Evolutionary conservation across 64 coral and sea anemone genomes (phyloP), one percentile per base, ranked within the genome.

Genomic region (Porites australiensis): DNA sequence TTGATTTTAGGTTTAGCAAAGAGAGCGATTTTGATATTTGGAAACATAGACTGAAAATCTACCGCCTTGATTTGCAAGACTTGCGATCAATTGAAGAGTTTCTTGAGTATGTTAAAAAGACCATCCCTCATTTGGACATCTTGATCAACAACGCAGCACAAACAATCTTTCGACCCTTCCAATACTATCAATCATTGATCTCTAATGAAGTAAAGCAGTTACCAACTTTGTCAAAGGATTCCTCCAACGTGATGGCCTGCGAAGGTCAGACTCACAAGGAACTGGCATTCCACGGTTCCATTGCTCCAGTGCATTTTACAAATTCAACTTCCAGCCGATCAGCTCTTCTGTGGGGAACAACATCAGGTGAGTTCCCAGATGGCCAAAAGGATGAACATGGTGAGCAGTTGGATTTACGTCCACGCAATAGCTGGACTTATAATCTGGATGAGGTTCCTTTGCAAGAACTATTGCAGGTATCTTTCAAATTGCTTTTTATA

Each of bases 391-490:
- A 88, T 16, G 5, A 88, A 44, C 86, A 88, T 74, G 86, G 86
- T 6, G 86, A 88, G 57, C 86, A 58, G 27, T 4, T 88, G 23
- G 86, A 88, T 50, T 11, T 54, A 13, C 86, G 86, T 2, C 8
- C n/a, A 55, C 67, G 86, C 2, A 88, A 88, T 52, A 75, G 86
- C 21, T 88, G 86, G 86, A 88, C 86, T 20, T 88, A 88, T 15
- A 88, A 88, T 74, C 52, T 88, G 23, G 86, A 88, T 49, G 86
- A 88, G 22, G 86, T 88, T 6, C 86, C 86, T 12, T 22, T 88
- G 48, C 50, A 88, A 74, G 86, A 88, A 59, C 57, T 88, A 11
- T 18, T 88, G 7, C 79, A 82, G 60, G 79, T 82, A 82, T 60
- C 19, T 60, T 54, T 79, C 46, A 49, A 6, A 3, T 79, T 2